Base-by-base conservation (phyloP, 2,113 vertebrate genomes). In the Nerophis ophidion region DNA sequence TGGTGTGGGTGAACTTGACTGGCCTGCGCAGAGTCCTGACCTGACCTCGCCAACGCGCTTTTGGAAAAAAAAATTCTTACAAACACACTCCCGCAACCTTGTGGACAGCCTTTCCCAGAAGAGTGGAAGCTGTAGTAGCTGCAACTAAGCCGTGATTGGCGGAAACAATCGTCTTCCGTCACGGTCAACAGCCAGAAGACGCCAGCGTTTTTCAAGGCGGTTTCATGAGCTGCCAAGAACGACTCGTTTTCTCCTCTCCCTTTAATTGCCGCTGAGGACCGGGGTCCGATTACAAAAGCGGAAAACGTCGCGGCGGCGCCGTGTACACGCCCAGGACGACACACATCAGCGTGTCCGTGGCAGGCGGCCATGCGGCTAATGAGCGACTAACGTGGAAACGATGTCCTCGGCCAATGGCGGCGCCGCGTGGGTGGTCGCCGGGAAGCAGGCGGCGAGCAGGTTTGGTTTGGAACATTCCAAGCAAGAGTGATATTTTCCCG, bases 381-480 rank as follows among this genome's bases (percentile, higher is more conserved):
- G 74, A 77, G 71, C 56, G 14, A n/a, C 66, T 83, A 68, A 81
- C 79, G 76, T 58, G 75, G 68, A 82, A 82, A 81, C 77, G 53
- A 85, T 80, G 77, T 59, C 70, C 60, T 83, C 75, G 75, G 74
- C 44, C 63, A 80, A 76, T 74, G 66, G 77, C 80, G 74, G 65
- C 74, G 56, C 68, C 51, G 9, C 49, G 75, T 75, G 70, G 68
- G 82, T 61, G 79, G 72, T 42, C 8, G 57, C 68, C 4, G 12
- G 11, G 4, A 53, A 8, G 14, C 7, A 6, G 8, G 4, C 9
- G 19, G 36, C 49, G 4, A n/a, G n/a, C n/a, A n/a, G n/a, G n/a
- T n/a, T n/a, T n/a, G n/a, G n/a, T n/a, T n/a, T n/a, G n/a, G 12
- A 69, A 77, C 61, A 72, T 82, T 76, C 49, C 35, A 10, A 44